Conservation (phyloP, 92 coral and sea anemone species). For the Siderastrea siderea region DNA sequence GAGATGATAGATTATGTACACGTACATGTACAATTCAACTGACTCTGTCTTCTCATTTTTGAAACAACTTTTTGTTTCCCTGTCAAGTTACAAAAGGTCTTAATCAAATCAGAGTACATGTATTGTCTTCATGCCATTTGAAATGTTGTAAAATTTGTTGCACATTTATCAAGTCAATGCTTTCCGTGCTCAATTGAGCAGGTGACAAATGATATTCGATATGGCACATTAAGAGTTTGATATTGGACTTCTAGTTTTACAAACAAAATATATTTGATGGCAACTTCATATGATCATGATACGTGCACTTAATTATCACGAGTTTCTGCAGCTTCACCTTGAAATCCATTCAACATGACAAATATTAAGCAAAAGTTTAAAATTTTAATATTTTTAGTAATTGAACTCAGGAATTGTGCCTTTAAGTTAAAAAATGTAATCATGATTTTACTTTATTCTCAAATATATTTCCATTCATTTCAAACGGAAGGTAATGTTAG, state of each 20-base stretch:
- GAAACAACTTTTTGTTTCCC: too few species aligned
- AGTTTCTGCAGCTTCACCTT: not conserved
- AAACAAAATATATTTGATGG: not conserved
- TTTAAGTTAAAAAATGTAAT: too few species aligned
- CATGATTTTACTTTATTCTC: too few species aligned
- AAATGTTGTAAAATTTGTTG: too few species aligned
- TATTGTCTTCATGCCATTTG: not conserved
- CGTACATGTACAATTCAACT: too few species aligned
- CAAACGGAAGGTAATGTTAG: not conserved
- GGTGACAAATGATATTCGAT: conserved; percentile 1
- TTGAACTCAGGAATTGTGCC: too few species aligned
- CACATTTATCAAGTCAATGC: not conserved
- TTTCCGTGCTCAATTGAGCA: not conserved
- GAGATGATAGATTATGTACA: too few species aligned
- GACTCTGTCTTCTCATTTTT: too few species aligned
- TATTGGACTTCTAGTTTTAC: not conserved
- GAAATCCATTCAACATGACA: not conserved
- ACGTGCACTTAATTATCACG: not conserved
- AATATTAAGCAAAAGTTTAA: not conserved
- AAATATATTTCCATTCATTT: not conserved
- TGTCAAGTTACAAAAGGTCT: too few species aligned
- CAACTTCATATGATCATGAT: not conserved
- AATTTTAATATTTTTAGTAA: too few species aligned
- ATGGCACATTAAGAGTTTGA: not conserved
- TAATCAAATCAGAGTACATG: too few species aligned